A percentile compares a stretch with the other conserved stretches of the same genome.
phyloP scores from a whole-genome alignment of 2,888 invertebrate genomes.

The Synergus laeviventris region DNA sequence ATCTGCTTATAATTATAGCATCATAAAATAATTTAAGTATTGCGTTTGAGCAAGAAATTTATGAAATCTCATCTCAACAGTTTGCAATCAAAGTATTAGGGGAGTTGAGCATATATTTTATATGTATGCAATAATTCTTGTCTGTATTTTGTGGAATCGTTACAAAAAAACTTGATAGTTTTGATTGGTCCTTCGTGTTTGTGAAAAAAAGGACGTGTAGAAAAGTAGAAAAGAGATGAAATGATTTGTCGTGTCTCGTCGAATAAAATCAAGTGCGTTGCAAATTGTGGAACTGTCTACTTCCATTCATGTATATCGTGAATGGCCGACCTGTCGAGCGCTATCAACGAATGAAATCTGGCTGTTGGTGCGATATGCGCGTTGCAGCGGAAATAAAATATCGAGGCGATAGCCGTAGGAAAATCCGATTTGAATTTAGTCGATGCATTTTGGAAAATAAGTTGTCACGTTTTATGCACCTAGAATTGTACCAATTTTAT shows the following conservation, averaged over 20 bases:
- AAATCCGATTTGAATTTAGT: neutral
- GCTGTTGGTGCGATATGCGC: constrained; percentile 52
- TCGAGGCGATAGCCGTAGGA: neutral
- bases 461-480: neutral
- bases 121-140: too few species aligned
- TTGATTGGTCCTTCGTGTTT: too few species aligned
- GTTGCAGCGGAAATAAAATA: constrained; percentile 26
- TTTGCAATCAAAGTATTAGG: too few species aligned
- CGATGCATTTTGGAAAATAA: neutral
- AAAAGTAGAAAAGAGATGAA: neutral
- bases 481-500: too few species aligned
- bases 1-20: too few species aligned
- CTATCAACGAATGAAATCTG: constrained; percentile 57
- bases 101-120: too few species aligned
- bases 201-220: neutral
- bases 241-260: constrained; percentile 46
- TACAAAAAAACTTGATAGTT: too few species aligned
- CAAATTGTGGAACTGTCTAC: constrained; percentile 55
- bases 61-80: too few species aligned
- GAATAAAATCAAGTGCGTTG: constrained; percentile 56
- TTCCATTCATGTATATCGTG: constrained; percentile 49
- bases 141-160: too few species aligned
- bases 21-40: too few species aligned
- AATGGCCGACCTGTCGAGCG: constrained; percentile 55
- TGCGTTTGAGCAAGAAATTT: too few species aligned